A percentile compares a stretch with the other conserved stretches of the same genome.
These are phyloP conservation scores for Silurus lanzhouensis DNA, from an alignment of 2,797 vertebrate species.

Conservation along the genomic window DNA sequence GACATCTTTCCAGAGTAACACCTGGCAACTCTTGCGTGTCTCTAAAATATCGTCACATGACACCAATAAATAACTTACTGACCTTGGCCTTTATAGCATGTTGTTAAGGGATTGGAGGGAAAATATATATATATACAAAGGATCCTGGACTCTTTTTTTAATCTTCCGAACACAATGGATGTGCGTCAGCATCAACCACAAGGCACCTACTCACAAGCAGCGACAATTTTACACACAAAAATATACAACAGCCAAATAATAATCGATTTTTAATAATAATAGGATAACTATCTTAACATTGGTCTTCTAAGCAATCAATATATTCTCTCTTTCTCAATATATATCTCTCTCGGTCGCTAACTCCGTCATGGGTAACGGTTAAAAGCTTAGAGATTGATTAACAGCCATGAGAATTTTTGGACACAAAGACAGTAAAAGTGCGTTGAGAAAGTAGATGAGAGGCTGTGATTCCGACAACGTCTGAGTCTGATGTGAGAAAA, in stretches of 20 bases:
- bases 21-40: slow-evolving; percentile 33
- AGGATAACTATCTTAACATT: slow-evolving; percentile 26
- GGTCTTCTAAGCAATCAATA: slow-evolving; percentile 39
- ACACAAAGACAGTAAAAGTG: slow-evolving; percentile 45
- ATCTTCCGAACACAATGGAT: not conserved
- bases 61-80: not conserved
- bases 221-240: slow-evolving; percentile 53
- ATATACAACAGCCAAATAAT: slow-evolving; percentile 13
- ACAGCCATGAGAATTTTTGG: slow-evolving; percentile 47
- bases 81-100: not conserved
- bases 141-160: not conserved
- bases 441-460: slow-evolving; percentile 39
- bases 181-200: slow-evolving; percentile 53
- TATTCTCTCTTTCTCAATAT: not conserved
- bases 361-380: slow-evolving; percentile 39
- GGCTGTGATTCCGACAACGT: not conserved
- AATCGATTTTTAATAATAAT: not conserved
- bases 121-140: slow-evolving; percentile 1
- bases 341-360: slow-evolving; percentile 5
- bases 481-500: slow-evolving; percentile 17
- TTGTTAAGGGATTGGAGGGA: slow-evolving; percentile 1
- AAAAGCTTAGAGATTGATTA: slow-evolving; percentile 30
- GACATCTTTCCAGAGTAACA: slow-evolving; percentile 52
- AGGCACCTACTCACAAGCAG: slow-evolving; percentile 75
- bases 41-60: slow-evolving; percentile 31